Conservation (phyloP, 2,797 vertebrate species). For the Anomalospiza imberbis region DNA sequence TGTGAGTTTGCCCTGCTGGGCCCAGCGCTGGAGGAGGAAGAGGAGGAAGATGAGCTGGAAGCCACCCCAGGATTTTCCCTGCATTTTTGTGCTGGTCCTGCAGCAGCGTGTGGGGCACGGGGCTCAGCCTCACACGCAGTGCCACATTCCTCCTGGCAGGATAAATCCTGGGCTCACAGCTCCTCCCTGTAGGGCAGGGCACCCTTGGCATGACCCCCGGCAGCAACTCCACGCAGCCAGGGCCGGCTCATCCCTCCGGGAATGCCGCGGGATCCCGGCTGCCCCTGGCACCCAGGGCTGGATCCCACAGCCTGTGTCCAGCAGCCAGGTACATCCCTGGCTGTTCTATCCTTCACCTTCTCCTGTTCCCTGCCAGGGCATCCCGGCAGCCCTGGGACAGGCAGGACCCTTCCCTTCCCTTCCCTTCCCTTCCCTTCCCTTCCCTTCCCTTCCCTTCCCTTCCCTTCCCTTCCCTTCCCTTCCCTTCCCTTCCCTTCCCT, state of each 20-base stretch:
- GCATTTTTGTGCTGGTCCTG: not conserved
- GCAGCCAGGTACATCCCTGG: accelerated
- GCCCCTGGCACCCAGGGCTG: not conserved
- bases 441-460: no score
- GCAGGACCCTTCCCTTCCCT: not conserved
- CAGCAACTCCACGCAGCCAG: no score
- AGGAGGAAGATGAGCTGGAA: not conserved
- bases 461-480: no score
- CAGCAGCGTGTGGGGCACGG: accelerated
- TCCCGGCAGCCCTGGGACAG: not conserved
- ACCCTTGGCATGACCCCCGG: not conserved
- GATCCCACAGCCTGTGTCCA: accelerated
- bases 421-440: not conserved
- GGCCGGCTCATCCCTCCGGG: no score
- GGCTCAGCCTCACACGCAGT: accelerated
- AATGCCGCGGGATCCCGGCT: not conserved
- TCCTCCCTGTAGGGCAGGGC: not conserved
- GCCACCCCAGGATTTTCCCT: not conserved
- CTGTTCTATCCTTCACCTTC: not conserved
- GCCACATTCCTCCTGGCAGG: not conserved
- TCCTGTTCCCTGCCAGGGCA: not conserved
- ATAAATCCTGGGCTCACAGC: not conserved
- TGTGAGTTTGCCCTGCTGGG: not conserved
- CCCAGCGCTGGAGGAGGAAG: not conserved
- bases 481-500: no score